Percentiles rank a stretch among this genome's conserved stretches.
phyloP scores from a whole-genome alignment of 2,113 vertebrate species.

The Eulacestoma nigropectus region DNA sequence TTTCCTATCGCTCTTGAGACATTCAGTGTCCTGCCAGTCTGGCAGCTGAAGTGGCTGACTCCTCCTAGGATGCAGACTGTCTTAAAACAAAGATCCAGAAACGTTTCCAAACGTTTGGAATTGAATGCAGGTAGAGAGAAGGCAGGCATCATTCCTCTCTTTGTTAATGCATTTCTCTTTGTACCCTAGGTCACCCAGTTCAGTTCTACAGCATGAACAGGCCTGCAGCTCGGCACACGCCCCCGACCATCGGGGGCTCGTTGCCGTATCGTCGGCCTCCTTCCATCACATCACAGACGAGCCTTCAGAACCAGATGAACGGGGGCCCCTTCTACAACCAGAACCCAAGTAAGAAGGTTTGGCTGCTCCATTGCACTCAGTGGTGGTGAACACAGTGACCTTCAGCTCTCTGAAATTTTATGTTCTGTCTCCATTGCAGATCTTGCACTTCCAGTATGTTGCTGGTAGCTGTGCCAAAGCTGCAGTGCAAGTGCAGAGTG shows the following conservation, averaged over 20 bases:
- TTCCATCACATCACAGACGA: slow-evolving; percentile 89
- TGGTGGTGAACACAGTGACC: neutral
- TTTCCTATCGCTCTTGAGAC: neutral
- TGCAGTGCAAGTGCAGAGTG: neutral
- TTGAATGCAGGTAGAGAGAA: neutral
- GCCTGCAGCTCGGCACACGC: slow-evolving; percentile 80
- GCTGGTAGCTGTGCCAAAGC: neutral
- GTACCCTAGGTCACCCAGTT: slow-evolving; percentile 80
- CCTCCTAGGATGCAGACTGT: neutral
- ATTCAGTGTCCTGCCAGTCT: neutral
- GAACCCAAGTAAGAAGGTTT: slow-evolving; percentile 80
- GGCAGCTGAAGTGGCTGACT: neutral
- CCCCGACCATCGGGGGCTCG: slow-evolving; percentile 88
- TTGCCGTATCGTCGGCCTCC: slow-evolving; percentile 93
- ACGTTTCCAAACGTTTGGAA: neutral
- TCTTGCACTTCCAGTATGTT: neutral
- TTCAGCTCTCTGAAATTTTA: neutral
- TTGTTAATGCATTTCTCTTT: neutral
- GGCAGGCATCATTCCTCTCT: neutral
- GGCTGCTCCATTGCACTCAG: neutral
- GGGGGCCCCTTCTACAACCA: slow-evolving; percentile 93
- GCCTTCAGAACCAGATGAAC: slow-evolving; percentile 88
- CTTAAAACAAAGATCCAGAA: neutral
- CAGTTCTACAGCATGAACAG: slow-evolving; percentile 99
- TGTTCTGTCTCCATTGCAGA: neutral